Evolutionary conservation across 2,113 vertebrate species (phyloP).

Genomic region (Oxyruncus cristatus): DNA sequence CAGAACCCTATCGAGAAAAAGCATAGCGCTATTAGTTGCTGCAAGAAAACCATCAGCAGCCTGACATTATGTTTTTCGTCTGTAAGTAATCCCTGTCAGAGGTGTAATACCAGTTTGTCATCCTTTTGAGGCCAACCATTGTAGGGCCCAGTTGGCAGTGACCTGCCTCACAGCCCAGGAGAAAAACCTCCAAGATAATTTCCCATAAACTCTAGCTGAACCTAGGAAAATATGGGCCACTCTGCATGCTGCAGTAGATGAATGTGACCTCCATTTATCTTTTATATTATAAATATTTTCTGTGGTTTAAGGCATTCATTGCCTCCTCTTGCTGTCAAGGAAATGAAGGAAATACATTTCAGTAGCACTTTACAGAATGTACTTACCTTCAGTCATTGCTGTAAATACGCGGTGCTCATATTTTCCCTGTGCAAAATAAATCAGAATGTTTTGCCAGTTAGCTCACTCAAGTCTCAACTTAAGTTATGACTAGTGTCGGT

Average conservation of each 20-base stretch:
- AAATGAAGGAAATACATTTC: conserved; percentile 76
- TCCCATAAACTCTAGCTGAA: conserved; percentile 75
- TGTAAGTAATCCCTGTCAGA: not conserved
- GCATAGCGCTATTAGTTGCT: not conserved
- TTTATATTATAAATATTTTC: conserved; percentile 72
- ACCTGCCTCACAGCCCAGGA: conserved; percentile 1
- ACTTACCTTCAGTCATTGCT: conserved; percentile 68
- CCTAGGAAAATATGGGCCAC: conserved; percentile 65
- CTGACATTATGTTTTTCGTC: not conserved
- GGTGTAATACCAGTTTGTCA: not conserved
- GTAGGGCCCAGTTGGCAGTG: not conserved
- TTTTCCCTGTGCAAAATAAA: conserved; percentile 71
- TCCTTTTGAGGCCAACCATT: not conserved
- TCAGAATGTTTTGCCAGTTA: conserved; percentile 66
- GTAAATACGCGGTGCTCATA: conserved; percentile 66
- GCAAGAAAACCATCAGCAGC: not conserved
- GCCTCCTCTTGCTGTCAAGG: conserved; percentile 75
- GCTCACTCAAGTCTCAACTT: conserved; percentile 19
- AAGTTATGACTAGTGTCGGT: not conserved
- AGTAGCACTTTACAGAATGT: conserved; percentile 75
- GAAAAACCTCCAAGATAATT: conserved; percentile 25
- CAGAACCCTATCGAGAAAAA: not conserved
- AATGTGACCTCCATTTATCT: conserved; percentile 70
- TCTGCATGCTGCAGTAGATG: conserved; percentile 55
- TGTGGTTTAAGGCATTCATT: conserved; percentile 73